Evolutionary conservation across 2,113 vertebrate genomes (phyloP).

Genomic region (Mobula birostris): DNA sequence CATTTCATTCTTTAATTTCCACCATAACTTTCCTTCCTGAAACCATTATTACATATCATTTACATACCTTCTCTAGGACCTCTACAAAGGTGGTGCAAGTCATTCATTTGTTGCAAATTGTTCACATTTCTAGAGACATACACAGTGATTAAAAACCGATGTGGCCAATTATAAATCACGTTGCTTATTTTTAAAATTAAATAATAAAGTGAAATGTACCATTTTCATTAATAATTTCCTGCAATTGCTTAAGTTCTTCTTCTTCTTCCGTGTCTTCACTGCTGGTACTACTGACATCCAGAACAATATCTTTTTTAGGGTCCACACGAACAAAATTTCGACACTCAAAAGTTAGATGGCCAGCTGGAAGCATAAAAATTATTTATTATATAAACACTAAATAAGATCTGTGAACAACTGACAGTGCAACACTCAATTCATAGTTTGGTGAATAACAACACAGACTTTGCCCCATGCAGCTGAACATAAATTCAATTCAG

Average conservation of each 20-base stretch:
- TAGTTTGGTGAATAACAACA: background rate
- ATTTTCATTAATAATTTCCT: slow-evolving; percentile 60
- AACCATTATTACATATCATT: no score
- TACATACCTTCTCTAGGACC: no score
- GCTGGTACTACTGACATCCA: slow-evolving; percentile 97
- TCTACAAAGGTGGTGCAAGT: background rate
- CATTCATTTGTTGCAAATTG: background rate
- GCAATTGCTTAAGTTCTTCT: slow-evolving; percentile 56
- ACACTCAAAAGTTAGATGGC: slow-evolving; percentile 94
- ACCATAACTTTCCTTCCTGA: background rate
- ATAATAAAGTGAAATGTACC: slow-evolving; percentile 42
- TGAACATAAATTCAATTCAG: background rate
- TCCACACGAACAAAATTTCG: slow-evolving; percentile 94
- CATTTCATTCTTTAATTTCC: background rate
- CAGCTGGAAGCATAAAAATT: slow-evolving; percentile 62
- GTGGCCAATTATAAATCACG: background rate
- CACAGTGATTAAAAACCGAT: background rate
- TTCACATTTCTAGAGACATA: background rate
- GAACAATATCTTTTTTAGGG: slow-evolving; percentile 92
- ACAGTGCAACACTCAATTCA: background rate
- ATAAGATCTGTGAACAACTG: background rate
- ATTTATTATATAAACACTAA: background rate
- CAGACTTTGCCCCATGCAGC: background rate
- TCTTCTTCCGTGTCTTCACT: slow-evolving; percentile 80
- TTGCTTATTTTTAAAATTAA: background rate